Evolutionary conservation across 53 echinoderm and acorn worm species (phyloP), one percentile per base, ranked within the genome.

Genomic region (Crossaster papposus): DNA sequence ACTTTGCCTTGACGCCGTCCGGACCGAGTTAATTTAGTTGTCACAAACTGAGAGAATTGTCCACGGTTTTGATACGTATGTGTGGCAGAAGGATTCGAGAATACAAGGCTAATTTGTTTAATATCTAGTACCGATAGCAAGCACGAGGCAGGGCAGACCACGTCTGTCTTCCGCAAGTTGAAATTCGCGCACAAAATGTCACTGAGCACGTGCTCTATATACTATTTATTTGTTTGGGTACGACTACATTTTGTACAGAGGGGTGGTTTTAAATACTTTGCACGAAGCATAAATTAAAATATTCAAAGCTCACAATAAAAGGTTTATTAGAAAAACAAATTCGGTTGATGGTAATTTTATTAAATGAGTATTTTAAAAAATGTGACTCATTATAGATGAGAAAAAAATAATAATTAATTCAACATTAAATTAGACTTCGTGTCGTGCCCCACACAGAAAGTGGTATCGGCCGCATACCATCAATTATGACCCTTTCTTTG

Each of bases 171-270:
- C 14, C 1, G 0, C 74, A 34, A 73, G 74, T 73, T 73, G 35
- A 14, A 73, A 35, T 73, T 73, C 34, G 74, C 74, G 74, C 74
- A 73, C 33, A 30, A 3, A 3, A 1, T 33, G 32, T 32, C 9
- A 7, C 44, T 1, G 44, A 73, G 33, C 74, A 73, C 74, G 74
- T 73, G 74, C 74, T 73, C 2, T 73, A n/a, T n/a, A n/a, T n/a
- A 2, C 0, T 34, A 34, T 73, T 34, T 73, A 34, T 73, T 30
- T 14, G 14, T 30, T 8, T 3, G 70, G 29, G 30, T 30, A 11
- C 26, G 70, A 11, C 70, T 70, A 70, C 23, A 28, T 70, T 70
- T 30, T 30, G 12, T 8, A 20, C n/a, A 8, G 70, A 70, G 70
- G 70, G 70, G 28, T 70, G 70, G 9, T 70, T n/a, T 4, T 4